phyloP scores from a whole-genome alignment of 2,797 vertebrate species.

The Paratrypauchen microcephalus region DNA sequence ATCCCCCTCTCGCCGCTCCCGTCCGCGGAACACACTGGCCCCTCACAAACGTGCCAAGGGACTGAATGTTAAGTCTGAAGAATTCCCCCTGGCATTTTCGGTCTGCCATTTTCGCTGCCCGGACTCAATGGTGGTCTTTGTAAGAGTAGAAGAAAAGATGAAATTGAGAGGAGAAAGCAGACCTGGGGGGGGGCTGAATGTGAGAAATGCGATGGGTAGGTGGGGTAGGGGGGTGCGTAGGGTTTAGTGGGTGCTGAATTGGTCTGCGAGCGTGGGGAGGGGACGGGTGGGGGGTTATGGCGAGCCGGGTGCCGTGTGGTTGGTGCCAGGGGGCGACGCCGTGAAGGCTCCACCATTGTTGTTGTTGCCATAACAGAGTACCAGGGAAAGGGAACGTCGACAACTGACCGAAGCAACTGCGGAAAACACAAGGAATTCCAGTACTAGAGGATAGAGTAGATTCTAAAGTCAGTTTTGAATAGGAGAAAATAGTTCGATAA shows the following conservation, averaged over 20 bases:
- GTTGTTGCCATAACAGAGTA: conserved; percentile 60
- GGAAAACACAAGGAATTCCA: too few species aligned
- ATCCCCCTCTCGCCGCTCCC: conserved; percentile 36
- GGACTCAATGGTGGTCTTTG: conserved; percentile 66
- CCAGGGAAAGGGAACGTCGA: conserved; percentile 21
- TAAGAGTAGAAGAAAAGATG: conserved; percentile 51
- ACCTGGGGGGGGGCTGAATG: conserved; percentile 10
- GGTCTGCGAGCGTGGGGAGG: background rate
- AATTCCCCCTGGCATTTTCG: conserved; percentile 54
- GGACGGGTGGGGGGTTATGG: conserved; percentile 18
- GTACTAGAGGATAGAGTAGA: too few species aligned
- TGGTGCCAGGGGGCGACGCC: conserved; percentile 67
- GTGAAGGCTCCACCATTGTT: conserved; percentile 69
- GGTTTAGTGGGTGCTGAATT: conserved; percentile 40
- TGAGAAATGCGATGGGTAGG: conserved; percentile 22
- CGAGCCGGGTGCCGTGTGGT: conserved; percentile 46
- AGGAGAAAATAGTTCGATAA: background rate
- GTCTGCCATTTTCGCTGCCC: conserved; percentile 57
- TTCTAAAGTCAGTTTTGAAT: background rate
- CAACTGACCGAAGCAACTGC: conserved; percentile 26
- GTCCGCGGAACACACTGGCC: conserved; percentile 67
- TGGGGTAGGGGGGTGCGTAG: background rate
- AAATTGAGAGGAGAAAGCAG: conserved; percentile 53
- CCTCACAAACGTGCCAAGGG: conserved; percentile 43
- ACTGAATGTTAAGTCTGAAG: conserved; percentile 40